Base-by-base conservation (phyloP, 1,140 invertebrate genomes). In the Nephotettix cincticeps region DNA sequence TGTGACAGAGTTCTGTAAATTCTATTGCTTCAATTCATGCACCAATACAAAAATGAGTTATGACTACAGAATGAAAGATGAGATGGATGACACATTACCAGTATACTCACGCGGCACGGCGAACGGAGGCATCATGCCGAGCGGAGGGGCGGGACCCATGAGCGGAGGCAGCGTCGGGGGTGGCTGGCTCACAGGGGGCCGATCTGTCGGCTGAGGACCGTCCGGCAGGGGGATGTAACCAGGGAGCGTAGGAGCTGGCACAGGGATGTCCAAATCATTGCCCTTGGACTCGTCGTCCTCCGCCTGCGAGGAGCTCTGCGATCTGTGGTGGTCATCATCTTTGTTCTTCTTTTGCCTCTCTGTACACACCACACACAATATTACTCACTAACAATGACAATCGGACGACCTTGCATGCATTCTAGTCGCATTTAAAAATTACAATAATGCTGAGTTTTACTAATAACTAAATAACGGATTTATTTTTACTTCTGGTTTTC, bases 91-190 rank as follows among this genome's bases (percentile, higher is more conserved):
- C 61, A 13, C 64, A 63, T 63, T 43, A 56, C 1, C 36, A 29
- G 19, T 72, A 72, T 70, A 80, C 81, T 82, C 78, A 85, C 84
- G 83, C 68, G 83, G 82, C 70, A 84, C 82, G 0, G 81, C 80
- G 71, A 85, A 86, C 30, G 83, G 83, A 56, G 83, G 82, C 71
- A 83, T 80, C 80, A 84, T 84, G 25, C 70, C 64, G 27, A 71
- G 17, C n/a, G 72, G 72, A 51, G 79, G 75, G 56, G 76, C 74
- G 40, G 73, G 74, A 30, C 69, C 63, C 9, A 85, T 81, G 72
- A 87, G 77, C 66, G 85, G 81, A 40, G 84, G 75, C 61, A 83
- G 81, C 47, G 76, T 76, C 0, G 86, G 85, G 70, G 86, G 86
- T 36, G 85, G 77, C 14, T 86, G 76, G 29, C 84, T 82, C 6